Base-by-base conservation (phyloP, 1,140 invertebrate species). In the Scaptomyza hsui region DNA sequence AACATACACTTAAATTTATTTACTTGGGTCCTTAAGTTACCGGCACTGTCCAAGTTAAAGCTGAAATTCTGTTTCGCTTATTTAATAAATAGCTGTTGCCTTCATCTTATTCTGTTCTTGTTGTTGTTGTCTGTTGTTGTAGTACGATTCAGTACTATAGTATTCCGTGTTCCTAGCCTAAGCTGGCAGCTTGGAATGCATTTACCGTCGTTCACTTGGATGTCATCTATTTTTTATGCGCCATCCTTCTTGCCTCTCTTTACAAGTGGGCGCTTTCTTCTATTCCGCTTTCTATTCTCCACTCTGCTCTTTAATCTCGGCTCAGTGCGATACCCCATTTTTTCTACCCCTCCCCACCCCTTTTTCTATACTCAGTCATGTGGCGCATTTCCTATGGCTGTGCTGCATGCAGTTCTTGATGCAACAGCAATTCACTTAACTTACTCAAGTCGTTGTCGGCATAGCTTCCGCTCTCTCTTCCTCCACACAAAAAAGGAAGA, bases 381-480 rank as follows among this genome's bases (percentile, higher is more conserved):
- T 70, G 59, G 51, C 45, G 72, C 72, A 75, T 85, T 81, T 86
- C 63, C 70, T 73, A 63, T 73, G 15, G 64, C 68, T 32, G 15
- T 3, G 18, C 60, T 69, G 47, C 67, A 42, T 69, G 47, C 67
- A 42, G 67, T 41, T 57, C 35, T 42, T 42, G 70, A 59, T 75
- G 62, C 72, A 68, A 68, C 64, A 61, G 81, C 81, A 85, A 81
- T 85, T 85, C 81, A 85, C 81, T 81, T 88, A 85, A 86, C 73
- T 88, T 78, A 86, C 82, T 86, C 81, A 88, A 85, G 81, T 85
- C 81, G 81, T 86, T 85, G 81, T 80, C 78, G 74, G 81, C 81
- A 85, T 86, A 86, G 81, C 81, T 85, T 86, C 81, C 79, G 79
- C 72, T 69, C 26, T 39, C 32, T 18, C 13, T 10, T 15, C 29